Evolutionary conservation across 2,888 invertebrate species (phyloP).

Genomic region (Orthosia gothica): DNA sequence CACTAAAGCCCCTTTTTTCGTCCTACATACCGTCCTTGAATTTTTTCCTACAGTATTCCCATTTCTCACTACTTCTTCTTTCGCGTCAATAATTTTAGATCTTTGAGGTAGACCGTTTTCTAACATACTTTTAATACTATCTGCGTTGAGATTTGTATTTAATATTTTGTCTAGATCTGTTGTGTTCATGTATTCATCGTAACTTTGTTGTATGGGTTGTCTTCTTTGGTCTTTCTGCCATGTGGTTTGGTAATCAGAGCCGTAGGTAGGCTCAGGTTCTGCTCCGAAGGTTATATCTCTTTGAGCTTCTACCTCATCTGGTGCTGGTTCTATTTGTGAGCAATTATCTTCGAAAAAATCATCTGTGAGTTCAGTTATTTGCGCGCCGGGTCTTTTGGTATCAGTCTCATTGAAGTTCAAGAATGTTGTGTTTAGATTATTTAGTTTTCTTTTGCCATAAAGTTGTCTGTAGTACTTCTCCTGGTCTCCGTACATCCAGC

Average conservation of each 20-base stretch:
- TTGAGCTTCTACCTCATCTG: constrained; percentile 78
- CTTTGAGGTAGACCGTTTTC: constrained; percentile 87
- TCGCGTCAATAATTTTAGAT: constrained; percentile 83
- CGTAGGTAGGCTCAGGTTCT: constrained; percentile 86
- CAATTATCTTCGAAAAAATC: constrained; percentile 86
- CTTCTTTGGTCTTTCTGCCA: constrained; percentile 91
- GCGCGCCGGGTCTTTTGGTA: constrained; percentile 87
- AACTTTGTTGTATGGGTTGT: constrained; percentile 87
- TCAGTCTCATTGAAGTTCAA: constrained; percentile 82
- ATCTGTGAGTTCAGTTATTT: constrained; percentile 89
- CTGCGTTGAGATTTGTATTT: constrained; percentile 78
- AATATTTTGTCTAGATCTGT: constrained; percentile 85
- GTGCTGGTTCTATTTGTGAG: constrained; percentile 84
- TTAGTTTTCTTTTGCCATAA: constrained; percentile 92
- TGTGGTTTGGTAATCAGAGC: constrained; percentile 81
- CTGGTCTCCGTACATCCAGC: constrained; percentile 97
- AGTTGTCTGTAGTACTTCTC: constrained; percentile 96
- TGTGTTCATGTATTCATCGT: constrained; percentile 83
- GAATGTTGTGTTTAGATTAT: constrained; percentile 82
- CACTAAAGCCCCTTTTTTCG: constrained; percentile 85
- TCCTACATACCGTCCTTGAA: constrained; percentile 85
- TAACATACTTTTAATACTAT: constrained; percentile 86
- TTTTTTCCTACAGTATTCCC: constrained; percentile 87
- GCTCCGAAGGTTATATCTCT: constrained; percentile 77
- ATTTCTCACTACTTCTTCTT: constrained; percentile 83